Evolutionary conservation across 64 coral and sea anemone genomes (phyloP).

Genomic region (Orbicella faveolata): DNA sequence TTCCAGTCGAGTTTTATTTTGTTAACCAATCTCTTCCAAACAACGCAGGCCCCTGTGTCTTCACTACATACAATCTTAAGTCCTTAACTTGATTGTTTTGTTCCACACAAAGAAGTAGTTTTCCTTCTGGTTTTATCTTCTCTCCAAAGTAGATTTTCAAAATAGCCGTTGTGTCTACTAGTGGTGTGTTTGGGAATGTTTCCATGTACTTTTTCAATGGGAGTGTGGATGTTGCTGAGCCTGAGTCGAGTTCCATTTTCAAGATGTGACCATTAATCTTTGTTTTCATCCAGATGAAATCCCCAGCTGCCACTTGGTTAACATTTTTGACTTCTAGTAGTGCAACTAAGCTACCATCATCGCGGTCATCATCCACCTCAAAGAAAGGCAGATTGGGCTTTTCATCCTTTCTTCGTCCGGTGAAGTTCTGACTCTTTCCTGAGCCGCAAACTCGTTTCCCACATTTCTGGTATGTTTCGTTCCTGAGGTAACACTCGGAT

Average conservation of each 20-base stretch:
- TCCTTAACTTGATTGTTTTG: constrained; percentile 2
- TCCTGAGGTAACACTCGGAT: background rate
- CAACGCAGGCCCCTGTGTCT: background rate
- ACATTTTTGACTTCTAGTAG: constrained; percentile 3
- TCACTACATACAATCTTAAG: constrained; percentile 13
- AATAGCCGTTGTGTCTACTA: background rate
- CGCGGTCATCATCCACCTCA: background rate
- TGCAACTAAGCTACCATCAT: constrained; percentile 1
- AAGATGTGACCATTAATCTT: too few relatives aligned
- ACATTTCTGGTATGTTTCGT: background rate
- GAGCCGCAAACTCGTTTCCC: background rate
- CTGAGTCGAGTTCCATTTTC: constrained; percentile 24
- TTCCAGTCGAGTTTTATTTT: constrained; percentile 5
- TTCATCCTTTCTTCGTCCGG: background rate
- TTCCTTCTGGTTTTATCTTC: constrained; percentile 11
- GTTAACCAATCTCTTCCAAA: constrained; percentile 1
- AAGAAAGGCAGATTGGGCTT: background rate
- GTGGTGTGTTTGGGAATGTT: background rate
- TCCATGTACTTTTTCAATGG: background rate
- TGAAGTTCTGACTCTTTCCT: background rate
- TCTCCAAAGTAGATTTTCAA: constrained; percentile 29
- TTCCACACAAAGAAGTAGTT: background rate
- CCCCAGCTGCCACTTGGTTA: background rate
- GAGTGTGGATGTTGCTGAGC: constrained; percentile 14
- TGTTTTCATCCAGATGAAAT: background rate